A percentile compares a stretch with the other conserved stretches of the same genome.
These are phyloP conservation scores for Clamator glandarius DNA, from an alignment of 2,797 vertebrate genomes.

Conservation along the genomic window DNA sequence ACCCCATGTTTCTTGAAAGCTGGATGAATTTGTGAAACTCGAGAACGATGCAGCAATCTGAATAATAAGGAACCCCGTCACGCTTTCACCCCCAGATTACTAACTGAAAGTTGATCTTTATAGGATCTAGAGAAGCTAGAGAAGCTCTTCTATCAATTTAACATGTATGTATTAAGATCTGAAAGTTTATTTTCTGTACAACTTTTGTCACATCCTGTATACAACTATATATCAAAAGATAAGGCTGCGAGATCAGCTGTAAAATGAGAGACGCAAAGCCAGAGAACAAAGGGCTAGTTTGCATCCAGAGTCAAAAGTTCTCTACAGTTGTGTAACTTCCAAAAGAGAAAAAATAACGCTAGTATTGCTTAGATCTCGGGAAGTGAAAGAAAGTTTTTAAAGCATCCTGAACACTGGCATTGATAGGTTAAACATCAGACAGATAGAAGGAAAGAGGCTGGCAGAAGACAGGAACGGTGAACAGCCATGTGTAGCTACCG, in stretches of 20 bases:
- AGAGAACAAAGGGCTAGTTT: neutral
- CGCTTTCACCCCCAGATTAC: neutral
- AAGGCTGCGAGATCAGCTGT: neutral
- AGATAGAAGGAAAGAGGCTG: neutral
- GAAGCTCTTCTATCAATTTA: neutral
- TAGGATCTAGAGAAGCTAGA: too few species aligned
- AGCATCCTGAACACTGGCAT: neutral
- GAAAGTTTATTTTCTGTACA: neutral
- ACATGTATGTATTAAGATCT: neutral
- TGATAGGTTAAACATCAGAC: neutral
- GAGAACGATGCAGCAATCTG: neutral
- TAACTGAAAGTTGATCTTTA: neutral
- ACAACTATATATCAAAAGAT: neutral
- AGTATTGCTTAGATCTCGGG: neutral
- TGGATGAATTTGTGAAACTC: neutral
- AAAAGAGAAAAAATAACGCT: neutral
- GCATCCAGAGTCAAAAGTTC: neutral
- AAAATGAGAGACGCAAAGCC: neutral
- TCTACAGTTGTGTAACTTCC: neutral
- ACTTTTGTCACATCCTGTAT: neutral
- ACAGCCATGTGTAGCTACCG: neutral
- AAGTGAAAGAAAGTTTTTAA: neutral
- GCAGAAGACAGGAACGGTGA: neutral
- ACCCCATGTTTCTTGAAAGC: neutral
- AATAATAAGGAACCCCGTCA: neutral